These are phyloP conservation scores for Pseudopipra pipra DNA, from an alignment of 2,113 vertebrate species.

Conservation along the genomic window DNA sequence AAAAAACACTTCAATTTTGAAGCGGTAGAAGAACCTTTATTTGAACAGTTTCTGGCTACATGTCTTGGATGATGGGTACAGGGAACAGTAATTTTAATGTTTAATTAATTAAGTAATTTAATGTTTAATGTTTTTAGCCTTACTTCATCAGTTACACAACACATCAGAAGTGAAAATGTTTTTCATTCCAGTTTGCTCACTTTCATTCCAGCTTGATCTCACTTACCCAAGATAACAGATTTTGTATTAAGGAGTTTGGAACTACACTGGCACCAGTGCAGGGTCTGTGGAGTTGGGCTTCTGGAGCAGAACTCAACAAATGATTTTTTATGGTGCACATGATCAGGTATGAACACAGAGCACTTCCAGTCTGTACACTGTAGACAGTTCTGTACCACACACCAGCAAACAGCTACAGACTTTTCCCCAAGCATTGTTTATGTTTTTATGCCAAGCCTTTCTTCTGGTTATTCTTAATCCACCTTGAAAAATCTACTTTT, in stretches of 20 bases:
- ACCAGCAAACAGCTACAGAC: not conserved
- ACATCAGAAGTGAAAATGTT: not conserved
- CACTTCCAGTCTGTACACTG: not conserved
- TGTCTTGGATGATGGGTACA: not conserved
- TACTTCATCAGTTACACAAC: not conserved
- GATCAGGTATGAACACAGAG: not conserved
- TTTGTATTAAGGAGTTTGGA: not conserved
- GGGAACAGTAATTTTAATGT: not conserved
- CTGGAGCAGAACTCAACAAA: not conserved
- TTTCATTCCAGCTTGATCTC: not conserved
- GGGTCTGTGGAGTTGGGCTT: not conserved
- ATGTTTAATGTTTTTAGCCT: not conserved
- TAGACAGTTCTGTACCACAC: not conserved
- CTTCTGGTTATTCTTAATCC: not conserved
- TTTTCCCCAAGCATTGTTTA: not conserved
- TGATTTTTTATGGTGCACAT: fast-evolving
- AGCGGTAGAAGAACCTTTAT: not conserved
- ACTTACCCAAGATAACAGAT: not conserved
- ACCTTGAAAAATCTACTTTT: not conserved
- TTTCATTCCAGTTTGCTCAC: not conserved
- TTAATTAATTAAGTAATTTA: no score
- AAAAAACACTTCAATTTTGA: not conserved
- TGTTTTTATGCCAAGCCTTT: not conserved
- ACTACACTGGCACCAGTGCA: not conserved
- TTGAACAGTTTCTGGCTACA: not conserved